Conservation (phyloP, 2,888 invertebrate species). For the Pollenia griseotomentosa region DNA sequence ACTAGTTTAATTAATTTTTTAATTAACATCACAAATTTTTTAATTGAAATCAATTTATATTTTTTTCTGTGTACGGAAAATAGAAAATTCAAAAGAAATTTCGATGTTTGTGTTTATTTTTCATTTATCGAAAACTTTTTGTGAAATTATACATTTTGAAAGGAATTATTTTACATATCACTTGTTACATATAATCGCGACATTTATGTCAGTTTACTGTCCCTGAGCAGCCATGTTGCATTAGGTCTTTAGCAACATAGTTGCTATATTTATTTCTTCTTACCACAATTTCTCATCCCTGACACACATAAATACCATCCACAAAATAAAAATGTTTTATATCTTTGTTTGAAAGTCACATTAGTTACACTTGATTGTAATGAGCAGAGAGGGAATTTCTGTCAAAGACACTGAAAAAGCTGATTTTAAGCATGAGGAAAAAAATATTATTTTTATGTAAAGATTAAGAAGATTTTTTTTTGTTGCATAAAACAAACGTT, state of each 20-base stretch:
- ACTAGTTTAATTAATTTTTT: too few relatives aligned
- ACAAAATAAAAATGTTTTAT: constrained; percentile 14
- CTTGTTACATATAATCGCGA: background rate
- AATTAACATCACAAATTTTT: too few relatives aligned
- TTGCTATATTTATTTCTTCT: background rate
- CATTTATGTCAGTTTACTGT: too few relatives aligned
- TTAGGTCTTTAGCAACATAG: background rate
- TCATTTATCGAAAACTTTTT: too few relatives aligned
- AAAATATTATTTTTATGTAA: background rate
- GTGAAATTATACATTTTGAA: background rate
- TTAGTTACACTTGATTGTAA: constrained; percentile 70
- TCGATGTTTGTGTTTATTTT: too few relatives aligned
- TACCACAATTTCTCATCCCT: constrained; percentile 19
- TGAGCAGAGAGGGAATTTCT: constrained; percentile 61
- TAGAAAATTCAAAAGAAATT: too few relatives aligned
- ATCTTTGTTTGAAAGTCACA: constrained; percentile 56
- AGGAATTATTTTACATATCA: background rate
- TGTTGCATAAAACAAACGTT: constrained; percentile 52
- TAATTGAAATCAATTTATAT: too few relatives aligned
- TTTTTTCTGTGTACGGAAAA: too few relatives aligned
- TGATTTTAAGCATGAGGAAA: constrained; percentile 30
- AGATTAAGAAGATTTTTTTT: constrained; percentile 10
- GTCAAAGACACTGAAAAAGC: constrained; percentile 53
- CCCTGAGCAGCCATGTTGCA: background rate
- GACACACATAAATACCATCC: constrained; percentile 16